A percentile compares a stretch with the other conserved stretches of the same genome.
Evolutionary conservation across 2,113 vertebrate species (phyloP).

Genomic region (Xenopus laevis): DNA sequence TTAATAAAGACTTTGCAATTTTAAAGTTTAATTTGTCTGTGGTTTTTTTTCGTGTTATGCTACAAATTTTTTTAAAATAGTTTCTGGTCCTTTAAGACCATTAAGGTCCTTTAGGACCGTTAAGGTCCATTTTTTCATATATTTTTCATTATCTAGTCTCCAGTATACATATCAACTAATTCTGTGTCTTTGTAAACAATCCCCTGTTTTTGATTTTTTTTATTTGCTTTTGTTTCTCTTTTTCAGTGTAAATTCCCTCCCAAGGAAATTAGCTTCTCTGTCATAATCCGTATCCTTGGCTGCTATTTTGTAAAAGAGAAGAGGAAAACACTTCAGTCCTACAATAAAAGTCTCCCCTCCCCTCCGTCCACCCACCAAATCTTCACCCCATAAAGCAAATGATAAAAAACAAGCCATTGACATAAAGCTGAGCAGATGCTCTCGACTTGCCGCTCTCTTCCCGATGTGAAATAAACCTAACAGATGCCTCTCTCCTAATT

Average conservation of each 20-base stretch:
- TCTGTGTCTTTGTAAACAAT: too few species aligned
- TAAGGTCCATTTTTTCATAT: too few species aligned
- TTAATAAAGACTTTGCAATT: too few species aligned
- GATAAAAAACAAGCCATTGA: slow-evolving; percentile 70
- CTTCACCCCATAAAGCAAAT: slow-evolving; percentile 62
- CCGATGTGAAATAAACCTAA: slow-evolving; percentile 76
- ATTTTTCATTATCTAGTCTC: too few species aligned
- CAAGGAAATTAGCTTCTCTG: slow-evolving; percentile 72
- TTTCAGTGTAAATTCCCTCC: slow-evolving; percentile 36
- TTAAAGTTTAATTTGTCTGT: too few species aligned
- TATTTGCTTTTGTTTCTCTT: neutral
- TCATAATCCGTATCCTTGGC: slow-evolving; percentile 75
- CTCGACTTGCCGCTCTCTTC: slow-evolving; percentile 61
- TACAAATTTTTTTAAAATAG: too few species aligned
- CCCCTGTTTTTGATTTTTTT: too few species aligned
- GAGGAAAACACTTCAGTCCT: slow-evolving; percentile 54
- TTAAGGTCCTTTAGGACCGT: too few species aligned
- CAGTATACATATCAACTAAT: too few species aligned
- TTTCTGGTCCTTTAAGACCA: too few species aligned
- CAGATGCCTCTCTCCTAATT: slow-evolving; percentile 75
- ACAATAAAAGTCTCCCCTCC: slow-evolving; percentile 55
- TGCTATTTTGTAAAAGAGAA: slow-evolving; percentile 73
- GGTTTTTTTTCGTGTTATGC: too few species aligned
- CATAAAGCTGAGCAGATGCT: slow-evolving; percentile 79
- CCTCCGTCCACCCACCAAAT: slow-evolving; percentile 28